Evolutionary conservation across 2,888 invertebrate species (phyloP).

Genomic region (Periphyllus acericola): DNA sequence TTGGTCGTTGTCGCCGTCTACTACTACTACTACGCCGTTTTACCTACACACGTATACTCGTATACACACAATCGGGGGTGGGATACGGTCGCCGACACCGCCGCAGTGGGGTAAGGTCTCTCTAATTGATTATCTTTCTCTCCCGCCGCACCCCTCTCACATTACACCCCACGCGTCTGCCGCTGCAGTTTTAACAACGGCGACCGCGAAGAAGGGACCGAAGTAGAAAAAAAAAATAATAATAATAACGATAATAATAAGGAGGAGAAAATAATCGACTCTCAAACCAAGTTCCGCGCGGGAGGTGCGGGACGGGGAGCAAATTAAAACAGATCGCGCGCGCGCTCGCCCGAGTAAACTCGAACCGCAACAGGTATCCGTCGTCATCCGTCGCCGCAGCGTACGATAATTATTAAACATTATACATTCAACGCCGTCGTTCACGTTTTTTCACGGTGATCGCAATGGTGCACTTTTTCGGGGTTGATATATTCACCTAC

Average conservation of each 20-base stretch:
- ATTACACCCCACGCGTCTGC: background rate
- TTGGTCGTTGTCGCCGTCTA: slow-evolving; percentile 21
- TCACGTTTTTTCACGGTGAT: no score
- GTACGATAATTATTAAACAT: no score
- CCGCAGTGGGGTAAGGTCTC: slow-evolving; percentile 45
- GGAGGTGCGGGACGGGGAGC: background rate
- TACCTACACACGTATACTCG: no score
- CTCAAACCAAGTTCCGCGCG: background rate
- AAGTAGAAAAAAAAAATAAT: slow-evolving; percentile 4
- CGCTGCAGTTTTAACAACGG: slow-evolving; percentile 38
- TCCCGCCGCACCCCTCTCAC: no score
- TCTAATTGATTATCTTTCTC: slow-evolving; percentile 49
- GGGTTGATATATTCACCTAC: no score
- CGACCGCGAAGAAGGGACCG: background rate
- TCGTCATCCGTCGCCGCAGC: background rate
- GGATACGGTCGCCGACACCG: background rate
- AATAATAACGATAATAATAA: slow-evolving; percentile 4
- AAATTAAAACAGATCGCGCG: slow-evolving; percentile 54
- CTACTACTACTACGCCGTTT: background rate
- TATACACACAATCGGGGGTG: background rate
- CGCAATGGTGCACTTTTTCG: no score
- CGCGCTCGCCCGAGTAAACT: slow-evolving; percentile 24
- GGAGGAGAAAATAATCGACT: slow-evolving; percentile 15
- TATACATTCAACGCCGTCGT: no score
- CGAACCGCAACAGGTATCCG: slow-evolving; percentile 44